These are phyloP conservation scores for Mesorhabditis belari DNA, from an alignment of 2,888 invertebrate genomes.

Conservation along the genomic window DNA sequence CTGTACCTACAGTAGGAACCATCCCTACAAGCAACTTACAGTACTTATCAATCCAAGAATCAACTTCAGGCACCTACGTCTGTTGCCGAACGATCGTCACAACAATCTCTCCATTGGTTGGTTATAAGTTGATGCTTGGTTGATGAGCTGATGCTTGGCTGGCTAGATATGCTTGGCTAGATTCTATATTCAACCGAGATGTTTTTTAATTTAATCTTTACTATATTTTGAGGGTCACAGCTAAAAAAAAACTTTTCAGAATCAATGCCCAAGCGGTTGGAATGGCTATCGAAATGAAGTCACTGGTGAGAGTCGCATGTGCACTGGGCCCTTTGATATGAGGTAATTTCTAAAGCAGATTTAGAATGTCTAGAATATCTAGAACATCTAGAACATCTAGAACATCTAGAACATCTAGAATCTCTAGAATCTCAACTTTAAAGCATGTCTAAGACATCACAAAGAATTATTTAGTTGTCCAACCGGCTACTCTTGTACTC, in stretches of 20 bases:
- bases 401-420: background rate
- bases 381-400: background rate
- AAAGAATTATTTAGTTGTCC: conserved; percentile 21
- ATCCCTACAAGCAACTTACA: too few species aligned
- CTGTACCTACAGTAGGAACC: too few species aligned
- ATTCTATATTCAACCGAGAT: too few species aligned
- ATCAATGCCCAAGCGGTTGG: conserved; percentile 34
- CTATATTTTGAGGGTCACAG: too few species aligned
- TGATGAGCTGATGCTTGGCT: background rate
- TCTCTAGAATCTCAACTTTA: too few species aligned
- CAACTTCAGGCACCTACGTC: conserved; percentile 32
- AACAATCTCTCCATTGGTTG: background rate
- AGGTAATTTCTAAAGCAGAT: conserved; percentile 16
- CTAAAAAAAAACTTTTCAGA: too few species aligned
- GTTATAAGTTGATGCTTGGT: background rate
- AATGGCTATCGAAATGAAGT: conserved; percentile 26
- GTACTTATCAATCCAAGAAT: too few species aligned
- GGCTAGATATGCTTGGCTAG: too few species aligned
- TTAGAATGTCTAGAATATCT: background rate
- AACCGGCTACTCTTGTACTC: conserved; percentile 33
- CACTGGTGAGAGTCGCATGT: conserved; percentile 16
- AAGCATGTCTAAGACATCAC: background rate
- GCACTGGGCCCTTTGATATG: conserved; percentile 21
- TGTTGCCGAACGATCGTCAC: conserved; percentile 32
- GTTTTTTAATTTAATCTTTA: too few species aligned